Conservation (phyloP, 2,888 invertebrate species). For the Beris morrisii region DNA sequence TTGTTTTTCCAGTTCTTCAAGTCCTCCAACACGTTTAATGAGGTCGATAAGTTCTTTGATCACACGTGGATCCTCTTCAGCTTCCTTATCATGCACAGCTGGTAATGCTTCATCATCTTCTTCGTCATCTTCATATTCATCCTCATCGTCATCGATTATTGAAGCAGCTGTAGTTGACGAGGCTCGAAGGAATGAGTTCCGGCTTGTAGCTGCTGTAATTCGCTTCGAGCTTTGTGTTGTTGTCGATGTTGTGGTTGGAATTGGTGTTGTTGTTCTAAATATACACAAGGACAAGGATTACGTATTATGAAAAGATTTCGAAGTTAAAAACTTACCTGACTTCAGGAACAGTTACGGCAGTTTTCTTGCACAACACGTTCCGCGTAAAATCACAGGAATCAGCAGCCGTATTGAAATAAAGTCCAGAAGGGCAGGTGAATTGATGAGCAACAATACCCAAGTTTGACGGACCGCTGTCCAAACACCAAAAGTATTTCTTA, state of each 20-base stretch:
- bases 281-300: neutral
- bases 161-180: slow-evolving; percentile 59
- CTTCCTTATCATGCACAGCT: slow-evolving; percentile 37
- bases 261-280: slow-evolving; percentile 57
- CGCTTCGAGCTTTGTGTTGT: slow-evolving; percentile 51
- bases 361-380: slow-evolving; percentile 78
- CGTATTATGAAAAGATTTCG: neutral
- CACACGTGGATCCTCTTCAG: slow-evolving; percentile 60
- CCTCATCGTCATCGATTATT: slow-evolving; percentile 55
- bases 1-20: slow-evolving; percentile 83
- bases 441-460: slow-evolving; percentile 89
- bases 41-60: slow-evolving; percentile 82
- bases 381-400: slow-evolving; percentile 91
- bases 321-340: slow-evolving; percentile 28
- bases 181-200: slow-evolving; percentile 50
- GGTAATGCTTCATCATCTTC: slow-evolving; percentile 43
- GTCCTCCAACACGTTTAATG: slow-evolving; percentile 85
- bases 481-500: slow-evolving; percentile 93
- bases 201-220: slow-evolving; percentile 55
- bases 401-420: slow-evolving; percentile 87
- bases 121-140: slow-evolving; percentile 58
- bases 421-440: slow-evolving; percentile 89
- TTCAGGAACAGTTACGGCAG: slow-evolving; percentile 49
- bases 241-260: slow-evolving; percentile 57
- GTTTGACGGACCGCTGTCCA: slow-evolving; percentile 85